Evolutionary conservation across 2,888 invertebrate genomes (phyloP), one percentile per base, ranked within the genome.

Genomic region (Drosophila parthenogenetica): DNA sequence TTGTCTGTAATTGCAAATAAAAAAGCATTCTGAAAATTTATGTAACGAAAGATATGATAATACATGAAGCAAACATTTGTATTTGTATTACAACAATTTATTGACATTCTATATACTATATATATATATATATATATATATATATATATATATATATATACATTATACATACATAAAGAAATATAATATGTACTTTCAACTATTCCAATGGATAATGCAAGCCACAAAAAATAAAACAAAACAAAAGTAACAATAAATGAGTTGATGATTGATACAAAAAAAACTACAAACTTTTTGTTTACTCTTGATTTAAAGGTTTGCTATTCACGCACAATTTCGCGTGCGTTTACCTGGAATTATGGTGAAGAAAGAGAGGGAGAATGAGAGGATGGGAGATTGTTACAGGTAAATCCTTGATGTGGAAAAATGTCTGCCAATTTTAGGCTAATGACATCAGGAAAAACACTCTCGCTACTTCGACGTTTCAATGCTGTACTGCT

Each of bases 371-470:
- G n/a, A 29, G 19, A n/a, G 45, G 13, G 25, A 10, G 13, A 13
- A 4, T 5, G 13, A 19, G 5, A 22, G 43, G 19, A 7, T 3
- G 17, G 13, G n/a, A 3, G 17, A 8, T 10, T n/a, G 35, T n/a
- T 8, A 37, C 57, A 57, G 46, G 46, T 57, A 46, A 71, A 77
- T 80, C 73, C 76, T 69, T 66, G 57, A 54, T 64, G 68, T 79
- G 80, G 87, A 87, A 87, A 87, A 84, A 82, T 67, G 80, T 53
- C 63, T 64, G 48, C 51, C 66, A 74, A 84, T 88, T 81, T 76
- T 72, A 77, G 89, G 89, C 82, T 88, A 84, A 88, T 79, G 88
- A 87, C 88, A 89, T 73, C 75, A 85, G 79, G 80, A 82, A 87
- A 87, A 87, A 73, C 77, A 79, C 73, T 84, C 82, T 72, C 75